phyloP scores from a whole-genome alignment of 2,888 invertebrate genomes.

The Unio pictorum region DNA sequence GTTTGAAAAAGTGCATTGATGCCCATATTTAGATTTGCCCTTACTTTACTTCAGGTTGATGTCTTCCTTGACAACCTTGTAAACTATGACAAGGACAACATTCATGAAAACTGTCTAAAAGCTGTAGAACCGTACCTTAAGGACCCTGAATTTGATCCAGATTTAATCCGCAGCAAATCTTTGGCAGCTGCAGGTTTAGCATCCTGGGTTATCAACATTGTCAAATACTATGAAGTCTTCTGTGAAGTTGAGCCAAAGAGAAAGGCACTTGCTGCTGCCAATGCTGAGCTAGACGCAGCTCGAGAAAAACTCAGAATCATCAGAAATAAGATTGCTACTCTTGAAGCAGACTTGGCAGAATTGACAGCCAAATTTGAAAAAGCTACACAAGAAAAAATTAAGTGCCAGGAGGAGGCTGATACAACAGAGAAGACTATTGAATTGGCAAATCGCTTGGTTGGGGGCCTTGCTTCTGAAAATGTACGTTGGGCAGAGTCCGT shows the following conservation, averaged over 20 bases:
- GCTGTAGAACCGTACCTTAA: slow-evolving; percentile 94
- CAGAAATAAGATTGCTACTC: slow-evolving; percentile 88
- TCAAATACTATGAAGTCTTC: slow-evolving; percentile 94
- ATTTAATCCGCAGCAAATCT: slow-evolving; percentile 92
- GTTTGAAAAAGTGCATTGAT: too few species aligned
- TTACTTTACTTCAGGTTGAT: slow-evolving; percentile 77
- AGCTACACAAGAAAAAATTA: slow-evolving; percentile 87
- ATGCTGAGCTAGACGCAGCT: slow-evolving; percentile 91
- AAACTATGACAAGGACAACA: slow-evolving; percentile 96
- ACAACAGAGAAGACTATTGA: slow-evolving; percentile 92
- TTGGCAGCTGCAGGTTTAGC: slow-evolving; percentile 94
- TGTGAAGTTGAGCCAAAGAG: slow-evolving; percentile 97
- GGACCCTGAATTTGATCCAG: slow-evolving; percentile 95
- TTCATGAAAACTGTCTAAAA: slow-evolving; percentile 94
- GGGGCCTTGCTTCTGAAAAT: slow-evolving; percentile 95
- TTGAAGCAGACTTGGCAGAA: slow-evolving; percentile 90
- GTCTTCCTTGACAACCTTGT: slow-evolving; percentile 87
- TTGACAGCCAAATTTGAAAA: slow-evolving; percentile 93
- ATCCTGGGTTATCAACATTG: slow-evolving; percentile 97
- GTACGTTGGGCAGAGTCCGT: slow-evolving; percentile 97
- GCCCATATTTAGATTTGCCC: too few species aligned
- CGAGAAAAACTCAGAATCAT: slow-evolving; percentile 89
- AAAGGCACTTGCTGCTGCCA: slow-evolving; percentile 91
- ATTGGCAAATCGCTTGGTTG: slow-evolving; percentile 93
- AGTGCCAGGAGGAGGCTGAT: slow-evolving; percentile 95